Conservation (phyloP, 2,888 invertebrate species). For the Ophion ellenae region DNA sequence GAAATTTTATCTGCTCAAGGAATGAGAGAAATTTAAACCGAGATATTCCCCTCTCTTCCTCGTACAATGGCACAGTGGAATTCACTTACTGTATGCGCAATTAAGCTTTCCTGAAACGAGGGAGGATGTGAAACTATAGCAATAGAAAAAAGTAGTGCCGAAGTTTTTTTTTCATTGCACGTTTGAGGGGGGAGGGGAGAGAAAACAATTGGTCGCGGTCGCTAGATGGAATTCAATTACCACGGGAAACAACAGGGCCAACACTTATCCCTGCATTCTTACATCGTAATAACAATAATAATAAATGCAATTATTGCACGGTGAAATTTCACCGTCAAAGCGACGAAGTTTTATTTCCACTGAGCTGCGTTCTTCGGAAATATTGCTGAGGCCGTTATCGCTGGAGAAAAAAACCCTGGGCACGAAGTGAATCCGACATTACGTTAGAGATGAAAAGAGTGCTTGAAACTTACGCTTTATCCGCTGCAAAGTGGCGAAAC, state of each 20-base stretch:
- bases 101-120: conserved; percentile 54
- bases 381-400: neutral
- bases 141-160: neutral
- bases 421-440: neutral
- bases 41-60: conserved; percentile 1
- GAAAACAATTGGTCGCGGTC: conserved; percentile 24
- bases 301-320: conserved; percentile 7
- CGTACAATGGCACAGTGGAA: conserved; percentile 37
- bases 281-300: neutral
- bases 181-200: neutral
- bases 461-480: neutral
- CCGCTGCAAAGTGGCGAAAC: neutral
- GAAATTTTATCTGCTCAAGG: conserved; percentile 40
- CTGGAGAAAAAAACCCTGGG: neutral
- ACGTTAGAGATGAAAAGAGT: neutral
- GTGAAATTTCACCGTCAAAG: neutral
- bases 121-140: conserved; percentile 22
- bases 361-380: neutral
- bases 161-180: conserved; percentile 25
- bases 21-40: conserved; percentile 56
- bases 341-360: neutral
- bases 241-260: neutral
- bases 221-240: conserved; percentile 13
- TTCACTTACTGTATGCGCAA: conserved; percentile 61
- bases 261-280: neutral